These are phyloP conservation scores for Cotesia congregata DNA, from an alignment of 2,888 invertebrate genomes.

Conservation along the genomic window DNA sequence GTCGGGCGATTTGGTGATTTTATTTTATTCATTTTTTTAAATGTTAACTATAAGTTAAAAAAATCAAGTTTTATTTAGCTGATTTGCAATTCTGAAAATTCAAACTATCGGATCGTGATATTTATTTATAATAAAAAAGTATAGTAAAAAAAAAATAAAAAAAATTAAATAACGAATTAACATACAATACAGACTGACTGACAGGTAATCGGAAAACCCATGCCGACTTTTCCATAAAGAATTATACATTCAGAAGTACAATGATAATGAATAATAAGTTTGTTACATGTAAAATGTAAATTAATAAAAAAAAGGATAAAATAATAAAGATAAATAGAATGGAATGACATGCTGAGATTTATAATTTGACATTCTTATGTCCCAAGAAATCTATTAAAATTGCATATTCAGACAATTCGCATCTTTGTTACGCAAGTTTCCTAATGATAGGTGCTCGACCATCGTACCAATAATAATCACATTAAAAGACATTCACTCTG, in stretches of 20 bases:
- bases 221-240: too few relatives aligned
- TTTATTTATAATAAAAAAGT: background rate
- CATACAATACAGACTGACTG: background rate
- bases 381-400: conserved; percentile 4
- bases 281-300: background rate
- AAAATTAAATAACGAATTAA: background rate
- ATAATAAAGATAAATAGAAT: background rate
- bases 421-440: conserved; percentile 5
- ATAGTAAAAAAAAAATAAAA: background rate
- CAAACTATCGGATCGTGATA: background rate
- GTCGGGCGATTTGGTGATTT: background rate
- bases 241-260: too few relatives aligned
- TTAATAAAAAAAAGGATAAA: background rate
- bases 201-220: too few relatives aligned
- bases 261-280: conserved; percentile 8
- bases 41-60: background rate
- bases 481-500: conserved; percentile 1
- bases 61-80: background rate
- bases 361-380: background rate
- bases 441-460: conserved; percentile 15
- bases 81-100: background rate
- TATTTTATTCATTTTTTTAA: background rate
- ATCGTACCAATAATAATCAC: conserved; percentile 10
- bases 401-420: conserved; percentile 4
- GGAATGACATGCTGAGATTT: background rate